Conservation (phyloP, 2,888 invertebrate species). For the Anthophora plumipes region DNA sequence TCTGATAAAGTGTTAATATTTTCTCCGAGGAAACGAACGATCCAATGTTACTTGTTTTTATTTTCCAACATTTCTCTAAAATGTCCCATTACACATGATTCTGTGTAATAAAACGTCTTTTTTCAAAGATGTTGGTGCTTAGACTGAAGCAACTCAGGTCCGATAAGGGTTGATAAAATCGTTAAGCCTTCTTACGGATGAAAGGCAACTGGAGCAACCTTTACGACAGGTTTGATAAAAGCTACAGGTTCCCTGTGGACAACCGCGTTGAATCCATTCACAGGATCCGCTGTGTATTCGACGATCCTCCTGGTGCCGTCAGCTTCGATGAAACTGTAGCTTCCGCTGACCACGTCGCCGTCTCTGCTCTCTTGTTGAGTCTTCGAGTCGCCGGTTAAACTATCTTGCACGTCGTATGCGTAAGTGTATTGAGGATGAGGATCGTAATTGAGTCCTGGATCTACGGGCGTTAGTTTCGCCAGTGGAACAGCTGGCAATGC, state of each 20-base stretch:
- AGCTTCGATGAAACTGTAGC: constrained; percentile 81
- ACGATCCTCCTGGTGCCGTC: constrained; percentile 80
- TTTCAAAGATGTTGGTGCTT: too few species aligned
- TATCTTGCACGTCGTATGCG: constrained; percentile 79
- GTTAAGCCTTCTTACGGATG: constrained; percentile 28
- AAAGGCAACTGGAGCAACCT: constrained; percentile 63
- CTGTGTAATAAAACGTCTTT: too few species aligned
- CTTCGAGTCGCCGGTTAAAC: constrained; percentile 79
- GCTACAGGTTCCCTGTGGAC: constrained; percentile 79
- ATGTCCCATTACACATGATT: too few species aligned
- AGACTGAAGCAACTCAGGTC: too few species aligned
- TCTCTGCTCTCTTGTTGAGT: constrained; percentile 79
- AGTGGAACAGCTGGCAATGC: constrained; percentile 45
- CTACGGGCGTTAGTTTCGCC: constrained; percentile 65
- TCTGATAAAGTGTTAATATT: too few species aligned
- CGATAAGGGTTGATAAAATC: not conserved
- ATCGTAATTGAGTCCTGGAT: constrained; percentile 73
- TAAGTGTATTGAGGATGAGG: constrained; percentile 81
- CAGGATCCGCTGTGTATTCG: constrained; percentile 80
- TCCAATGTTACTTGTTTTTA: too few species aligned
- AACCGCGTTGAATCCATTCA: constrained; percentile 81
- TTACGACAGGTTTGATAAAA: constrained; percentile 68
- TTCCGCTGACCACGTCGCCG: constrained; percentile 80
- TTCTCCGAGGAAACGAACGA: too few species aligned
- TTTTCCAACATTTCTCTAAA: too few species aligned